A percentile compares a stretch with the other conserved stretches of the same genome.
phyloP scores from a whole-genome alignment of 2,797 vertebrate genomes.

The Petrocephalus sullivani region DNA sequence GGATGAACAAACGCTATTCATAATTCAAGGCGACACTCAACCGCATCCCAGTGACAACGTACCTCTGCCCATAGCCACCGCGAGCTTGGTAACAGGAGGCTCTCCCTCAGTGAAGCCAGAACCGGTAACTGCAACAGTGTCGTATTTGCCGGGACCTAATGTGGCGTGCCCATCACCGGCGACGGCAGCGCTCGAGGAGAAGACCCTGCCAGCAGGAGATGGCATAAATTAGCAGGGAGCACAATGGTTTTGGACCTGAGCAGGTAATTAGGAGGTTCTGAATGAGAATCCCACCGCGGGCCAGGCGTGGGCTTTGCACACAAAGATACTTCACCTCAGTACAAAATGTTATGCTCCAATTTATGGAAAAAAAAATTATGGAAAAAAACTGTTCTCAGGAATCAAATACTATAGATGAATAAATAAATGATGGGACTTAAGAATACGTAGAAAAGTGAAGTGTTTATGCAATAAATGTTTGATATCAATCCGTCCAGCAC shows the following conservation, averaged over 20 bases:
- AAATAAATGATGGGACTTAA: background rate
- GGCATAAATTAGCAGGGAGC: background rate
- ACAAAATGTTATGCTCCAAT: background rate
- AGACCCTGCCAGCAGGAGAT: background rate
- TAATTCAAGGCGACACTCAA: conserved; percentile 40
- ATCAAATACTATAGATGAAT: background rate
- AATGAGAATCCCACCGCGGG: background rate
- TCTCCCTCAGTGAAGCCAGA: conserved; percentile 16
- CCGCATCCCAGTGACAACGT: conserved; percentile 36
- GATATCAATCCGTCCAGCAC: background rate
- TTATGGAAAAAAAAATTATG: background rate
- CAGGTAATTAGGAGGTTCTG: background rate
- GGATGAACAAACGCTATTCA: conserved; percentile 34
- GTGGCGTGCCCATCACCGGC: background rate
- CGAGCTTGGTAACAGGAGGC: conserved; percentile 21
- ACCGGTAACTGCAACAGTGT: conserved; percentile 2
- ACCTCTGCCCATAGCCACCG: conserved; percentile 25
- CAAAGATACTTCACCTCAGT: background rate
- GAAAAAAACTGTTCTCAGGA: background rate
- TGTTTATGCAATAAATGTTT: background rate
- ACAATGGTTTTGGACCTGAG: background rate
- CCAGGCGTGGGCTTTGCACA: background rate
- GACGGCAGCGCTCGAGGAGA: background rate
- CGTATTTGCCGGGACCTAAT: background rate
- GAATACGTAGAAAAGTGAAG: background rate